phyloP scores from a whole-genome alignment of 2,113 vertebrate species.

The Equus przewalskii region DNA sequence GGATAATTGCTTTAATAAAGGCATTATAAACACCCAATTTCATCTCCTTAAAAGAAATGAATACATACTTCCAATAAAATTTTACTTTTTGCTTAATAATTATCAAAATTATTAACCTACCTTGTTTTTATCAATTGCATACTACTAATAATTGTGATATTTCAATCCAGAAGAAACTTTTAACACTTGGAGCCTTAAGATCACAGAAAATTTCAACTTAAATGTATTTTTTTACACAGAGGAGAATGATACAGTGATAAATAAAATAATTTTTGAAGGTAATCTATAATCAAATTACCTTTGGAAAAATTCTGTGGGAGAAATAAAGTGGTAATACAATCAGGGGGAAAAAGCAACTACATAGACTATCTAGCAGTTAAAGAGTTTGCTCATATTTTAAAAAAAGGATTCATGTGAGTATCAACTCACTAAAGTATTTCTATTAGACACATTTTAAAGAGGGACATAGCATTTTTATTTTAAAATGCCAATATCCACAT shows the following conservation, averaged over 20 bases:
- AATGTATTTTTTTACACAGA: not conserved
- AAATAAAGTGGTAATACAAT: slow-evolving; percentile 23
- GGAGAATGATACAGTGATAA: not conserved
- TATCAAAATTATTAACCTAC: not conserved
- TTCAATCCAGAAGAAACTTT: slow-evolving; percentile 21
- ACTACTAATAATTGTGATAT: not conserved
- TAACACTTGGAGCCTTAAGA: not conserved
- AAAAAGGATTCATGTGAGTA: not conserved
- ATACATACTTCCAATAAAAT: not conserved
- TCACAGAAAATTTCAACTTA: slow-evolving; percentile 15
- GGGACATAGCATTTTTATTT: slow-evolving; percentile 10
- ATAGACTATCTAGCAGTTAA: not conserved
- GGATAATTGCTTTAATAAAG: slow-evolving; percentile 23
- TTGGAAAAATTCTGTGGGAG: not conserved
- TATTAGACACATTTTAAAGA: slow-evolving; percentile 13
- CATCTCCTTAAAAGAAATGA: not conserved
- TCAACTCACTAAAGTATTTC: slow-evolving; percentile 9
- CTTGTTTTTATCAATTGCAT: not conserved
- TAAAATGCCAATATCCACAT: slow-evolving; percentile 28
- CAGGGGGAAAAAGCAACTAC: slow-evolving; percentile 39
- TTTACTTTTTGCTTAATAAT: slow-evolving; percentile 50
- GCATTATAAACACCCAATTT: not conserved
- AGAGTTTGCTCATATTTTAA: not conserved
- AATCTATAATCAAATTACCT: slow-evolving; percentile 37
- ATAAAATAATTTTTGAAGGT: slow-evolving; percentile 58